These are phyloP conservation scores for Proteles cristata DNA, from an alignment of 2,113 vertebrate species.

Conservation along the genomic window DNA sequence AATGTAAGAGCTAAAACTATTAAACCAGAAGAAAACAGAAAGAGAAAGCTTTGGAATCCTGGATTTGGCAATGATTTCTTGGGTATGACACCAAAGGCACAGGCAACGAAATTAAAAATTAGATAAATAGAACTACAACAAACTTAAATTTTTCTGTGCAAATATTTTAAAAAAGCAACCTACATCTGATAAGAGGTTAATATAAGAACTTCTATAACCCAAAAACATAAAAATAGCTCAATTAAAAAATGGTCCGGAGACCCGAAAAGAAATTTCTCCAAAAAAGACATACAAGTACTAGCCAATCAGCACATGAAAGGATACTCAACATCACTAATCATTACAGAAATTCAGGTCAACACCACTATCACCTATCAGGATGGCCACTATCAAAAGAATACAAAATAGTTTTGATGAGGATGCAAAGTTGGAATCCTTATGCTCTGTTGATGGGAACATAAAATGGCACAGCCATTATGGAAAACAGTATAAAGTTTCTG, in stretches of 20 bases:
- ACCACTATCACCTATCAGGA: neutral
- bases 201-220: neutral
- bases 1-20: neutral
- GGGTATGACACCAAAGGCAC: neutral
- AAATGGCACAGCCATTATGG: neutral
- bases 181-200: neutral
- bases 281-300: neutral
- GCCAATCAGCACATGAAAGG: neutral
- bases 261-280: neutral
- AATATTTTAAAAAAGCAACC: neutral
- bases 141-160: neutral
- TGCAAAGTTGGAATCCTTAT: neutral
- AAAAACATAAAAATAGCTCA: neutral
- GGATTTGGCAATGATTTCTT: neutral
- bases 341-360: neutral
- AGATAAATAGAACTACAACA: neutral
- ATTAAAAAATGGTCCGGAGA: neutral
- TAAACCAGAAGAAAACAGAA: slow-evolving; percentile 1
- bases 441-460: neutral
- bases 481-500: neutral
- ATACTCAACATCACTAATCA: neutral
- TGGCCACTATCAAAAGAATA: neutral
- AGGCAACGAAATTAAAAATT: neutral
- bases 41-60: neutral
- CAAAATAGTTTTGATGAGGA: neutral